phyloP scores from a whole-genome alignment of 2,888 invertebrate genomes.

The Neria commutata region DNA sequence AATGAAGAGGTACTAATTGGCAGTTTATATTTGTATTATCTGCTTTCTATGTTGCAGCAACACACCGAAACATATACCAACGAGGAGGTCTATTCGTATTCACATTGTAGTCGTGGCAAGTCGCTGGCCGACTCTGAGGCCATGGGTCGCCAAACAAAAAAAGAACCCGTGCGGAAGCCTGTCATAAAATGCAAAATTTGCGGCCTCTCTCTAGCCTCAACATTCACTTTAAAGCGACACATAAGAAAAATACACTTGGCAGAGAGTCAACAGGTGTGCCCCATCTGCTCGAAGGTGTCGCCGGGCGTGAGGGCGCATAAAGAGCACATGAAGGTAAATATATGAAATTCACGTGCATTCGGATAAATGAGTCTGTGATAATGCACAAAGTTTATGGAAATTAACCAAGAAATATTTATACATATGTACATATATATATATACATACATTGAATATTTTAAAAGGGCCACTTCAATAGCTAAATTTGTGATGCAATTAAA shows the following conservation, averaged over 20 bases:
- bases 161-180: slow-evolving; percentile 47
- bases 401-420: no score
- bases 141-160: slow-evolving; percentile 50
- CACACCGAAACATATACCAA: slow-evolving; percentile 56
- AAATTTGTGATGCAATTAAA: no score
- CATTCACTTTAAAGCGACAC: slow-evolving; percentile 53
- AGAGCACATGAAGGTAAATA: slow-evolving; percentile 53
- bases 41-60: slow-evolving; percentile 50
- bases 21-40: no score
- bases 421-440: no score
- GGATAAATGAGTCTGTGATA: no score
- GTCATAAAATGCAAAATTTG: slow-evolving; percentile 53
- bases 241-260: slow-evolving; percentile 53
- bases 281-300: slow-evolving; percentile 49
- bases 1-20: no score
- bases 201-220: slow-evolving; percentile 46
- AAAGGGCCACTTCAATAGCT: no score
- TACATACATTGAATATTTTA: no score
- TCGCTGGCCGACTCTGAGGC: slow-evolving; percentile 49
- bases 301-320: slow-evolving; percentile 49
- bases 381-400: no score
- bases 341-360: no score
- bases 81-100: slow-evolving; percentile 55
- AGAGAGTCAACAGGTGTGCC: slow-evolving; percentile 48
- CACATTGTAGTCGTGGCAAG: slow-evolving; percentile 56